Evolutionary conservation across 2,888 invertebrate species (phyloP), one percentile per base, ranked within the genome.

Genomic region (Pimpla rufipes): DNA sequence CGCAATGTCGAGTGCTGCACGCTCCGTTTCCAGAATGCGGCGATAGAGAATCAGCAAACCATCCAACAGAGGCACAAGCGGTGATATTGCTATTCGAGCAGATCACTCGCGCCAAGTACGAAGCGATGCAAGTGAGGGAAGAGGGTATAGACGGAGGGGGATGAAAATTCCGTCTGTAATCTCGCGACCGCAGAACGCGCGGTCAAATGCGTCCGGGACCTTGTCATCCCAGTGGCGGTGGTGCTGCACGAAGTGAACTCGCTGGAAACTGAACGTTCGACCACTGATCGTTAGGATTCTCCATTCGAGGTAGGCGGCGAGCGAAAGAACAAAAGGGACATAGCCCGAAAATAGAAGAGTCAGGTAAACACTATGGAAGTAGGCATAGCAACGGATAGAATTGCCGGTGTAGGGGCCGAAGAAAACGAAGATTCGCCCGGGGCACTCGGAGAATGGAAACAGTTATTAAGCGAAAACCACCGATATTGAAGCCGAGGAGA

Each of bases 391-490:
- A 76, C 66, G 47, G 40, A 71, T 59, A 40, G 77, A 76, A 81
- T 55, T 47, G 70, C 11, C 52, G 67, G 70, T 50, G 71, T 13
- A 52, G 29, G 18, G 52, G 50, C 4, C 18, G 76, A 37, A 47
- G 57, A 8, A 16, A 55, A 23, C 16, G 29, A 73, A 68, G 47
- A 50, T 67, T 57, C 66, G 74, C 62, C 68, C 70, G 10, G 13
- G 66, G 67, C 29, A 29, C 11, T 29, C 45, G 29, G 35, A 66
- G 76, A 55, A 81, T 68, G 71, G 47, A 77, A 74, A 81, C 71
- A 66, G 77, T 81, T 84, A 84, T 84, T 84, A 77, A 67, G 68
- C 77, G 77, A 67, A 74, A 83, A 77, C 68, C 77, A 57, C 81
- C 73, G 81, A 73, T 84, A 81, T 84, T 76, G 81, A 84, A 73